Percentiles rank a stretch among this genome's conserved stretches.
Conservation (phyloP, 92 coral and sea anemone genomes). For the Actinernus sp. region DNA sequence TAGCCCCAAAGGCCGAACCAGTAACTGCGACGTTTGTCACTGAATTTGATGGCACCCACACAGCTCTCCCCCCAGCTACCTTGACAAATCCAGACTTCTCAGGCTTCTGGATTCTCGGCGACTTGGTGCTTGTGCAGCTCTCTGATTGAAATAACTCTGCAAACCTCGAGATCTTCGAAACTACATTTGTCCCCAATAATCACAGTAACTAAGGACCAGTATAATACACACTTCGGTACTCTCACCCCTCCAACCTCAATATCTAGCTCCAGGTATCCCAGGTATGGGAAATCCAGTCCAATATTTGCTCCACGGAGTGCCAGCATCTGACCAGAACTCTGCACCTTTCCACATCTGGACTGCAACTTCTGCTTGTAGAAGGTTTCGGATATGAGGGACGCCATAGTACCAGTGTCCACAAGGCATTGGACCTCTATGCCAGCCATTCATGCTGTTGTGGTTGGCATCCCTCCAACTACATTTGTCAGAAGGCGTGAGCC, state of each 20-base stretch:
- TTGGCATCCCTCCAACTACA: constrained; percentile 19
- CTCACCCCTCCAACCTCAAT: constrained; percentile 42
- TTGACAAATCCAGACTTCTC: constrained; percentile 3
- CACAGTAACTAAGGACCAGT: constrained; percentile 46
- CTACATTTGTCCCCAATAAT: constrained; percentile 60
- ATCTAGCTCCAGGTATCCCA: constrained; percentile 24
- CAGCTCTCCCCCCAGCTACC: constrained; percentile 9
- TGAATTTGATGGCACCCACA: constrained; percentile 28
- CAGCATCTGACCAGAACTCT: constrained; percentile 4
- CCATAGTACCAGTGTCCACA: constrained; percentile 34
- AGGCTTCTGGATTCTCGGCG: not conserved
- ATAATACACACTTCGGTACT: constrained; percentile 49
- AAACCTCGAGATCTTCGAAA: constrained; percentile 46
- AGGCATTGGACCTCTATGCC: constrained; percentile 19
- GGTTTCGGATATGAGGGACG: constrained; percentile 20
- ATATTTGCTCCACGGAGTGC: constrained; percentile 28
- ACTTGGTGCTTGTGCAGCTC: not conserved
- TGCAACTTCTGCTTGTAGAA: constrained; percentile 19
- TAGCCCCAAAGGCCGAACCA: constrained; percentile 61
- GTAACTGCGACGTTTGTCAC: constrained; percentile 38
- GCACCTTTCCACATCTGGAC: constrained; percentile 6
- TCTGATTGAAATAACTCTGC: no score
- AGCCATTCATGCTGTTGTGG: constrained; percentile 14
- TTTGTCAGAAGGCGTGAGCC: constrained; percentile 12
- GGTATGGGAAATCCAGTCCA: constrained; percentile 23